phyloP scores from a whole-genome alignment of 2,888 invertebrate genomes.

The Petrolisthes cinctipes region DNA sequence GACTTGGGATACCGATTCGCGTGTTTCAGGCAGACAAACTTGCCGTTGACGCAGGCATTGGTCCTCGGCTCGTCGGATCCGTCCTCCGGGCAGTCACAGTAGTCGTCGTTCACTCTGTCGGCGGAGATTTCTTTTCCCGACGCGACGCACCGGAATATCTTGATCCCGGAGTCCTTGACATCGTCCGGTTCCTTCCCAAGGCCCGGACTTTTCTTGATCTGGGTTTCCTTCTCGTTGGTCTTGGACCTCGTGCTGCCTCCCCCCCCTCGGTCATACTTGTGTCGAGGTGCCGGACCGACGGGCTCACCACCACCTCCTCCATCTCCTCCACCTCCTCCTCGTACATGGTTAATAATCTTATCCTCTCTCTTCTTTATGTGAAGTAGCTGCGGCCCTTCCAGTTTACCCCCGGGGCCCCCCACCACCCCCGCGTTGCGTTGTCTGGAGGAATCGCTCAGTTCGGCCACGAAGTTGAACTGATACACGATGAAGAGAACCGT shows the following conservation, averaged over 20 bases:
- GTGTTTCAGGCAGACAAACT: slow-evolving; percentile 66
- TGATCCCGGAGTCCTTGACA: background rate
- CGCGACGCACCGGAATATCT: slow-evolving; percentile 22
- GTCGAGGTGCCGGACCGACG: background rate
- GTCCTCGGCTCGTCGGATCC: slow-evolving; percentile 72
- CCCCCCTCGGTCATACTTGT: background rate
- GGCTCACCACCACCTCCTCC: background rate
- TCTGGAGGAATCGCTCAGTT: slow-evolving; percentile 40
- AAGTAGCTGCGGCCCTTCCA: background rate
- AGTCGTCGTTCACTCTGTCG: slow-evolving; percentile 86
- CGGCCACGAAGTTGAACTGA: slow-evolving; percentile 53
- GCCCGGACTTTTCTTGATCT: background rate
- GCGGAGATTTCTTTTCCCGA: slow-evolving; percentile 67
- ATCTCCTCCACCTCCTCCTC: slow-evolving; percentile 7
- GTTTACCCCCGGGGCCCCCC: background rate
- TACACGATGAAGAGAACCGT: slow-evolving; percentile 49
- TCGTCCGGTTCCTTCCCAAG: background rate
- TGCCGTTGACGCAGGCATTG: slow-evolving; percentile 70
- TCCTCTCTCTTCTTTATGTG: background rate
- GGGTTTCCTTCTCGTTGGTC: background rate
- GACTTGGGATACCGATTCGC: slow-evolving; percentile 37
- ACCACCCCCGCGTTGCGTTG: background rate
- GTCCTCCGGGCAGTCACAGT: slow-evolving; percentile 83
- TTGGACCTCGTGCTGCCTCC: background rate
- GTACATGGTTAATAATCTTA: background rate